Conservation (phyloP, 2,888 invertebrate genomes). For the Melanotus villosus region DNA sequence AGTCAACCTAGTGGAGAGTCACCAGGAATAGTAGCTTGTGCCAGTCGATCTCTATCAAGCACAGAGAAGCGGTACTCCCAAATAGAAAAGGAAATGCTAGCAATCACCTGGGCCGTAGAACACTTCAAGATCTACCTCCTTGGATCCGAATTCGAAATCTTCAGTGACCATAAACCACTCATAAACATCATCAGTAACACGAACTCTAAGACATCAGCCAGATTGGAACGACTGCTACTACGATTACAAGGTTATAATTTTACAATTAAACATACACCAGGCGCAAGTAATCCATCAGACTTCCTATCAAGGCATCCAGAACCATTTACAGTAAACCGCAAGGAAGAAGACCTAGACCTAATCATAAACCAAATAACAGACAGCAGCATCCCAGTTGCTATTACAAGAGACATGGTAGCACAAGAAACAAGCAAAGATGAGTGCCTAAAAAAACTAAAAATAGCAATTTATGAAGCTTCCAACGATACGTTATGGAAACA, state of each 20-base stretch:
- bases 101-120: background rate
- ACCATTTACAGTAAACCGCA: background rate
- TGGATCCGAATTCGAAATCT: background rate
- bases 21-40: background rate
- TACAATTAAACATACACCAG: background rate
- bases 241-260: too few species aligned
- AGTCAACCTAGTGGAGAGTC: background rate
- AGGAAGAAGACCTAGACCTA: background rate
- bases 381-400: background rate
- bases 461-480: background rate
- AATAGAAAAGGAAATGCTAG: too few species aligned
- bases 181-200: background rate
- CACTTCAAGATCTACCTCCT: background rate
- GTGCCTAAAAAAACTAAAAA: background rate
- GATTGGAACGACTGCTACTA: background rate
- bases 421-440: too few species aligned
- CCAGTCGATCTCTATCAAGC: background rate
- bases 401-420: background rate
- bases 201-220: background rate
- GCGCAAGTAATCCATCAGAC: background rate
- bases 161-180: background rate
- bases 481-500: background rate
- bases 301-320: too few species aligned
- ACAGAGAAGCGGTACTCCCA: too few species aligned
- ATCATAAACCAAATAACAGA: background rate